Percentiles rank a stretch among this genome's conserved stretches.
phyloP scores from a whole-genome alignment of 2,888 invertebrate genomes.

The Tetranychus truncatus region DNA sequence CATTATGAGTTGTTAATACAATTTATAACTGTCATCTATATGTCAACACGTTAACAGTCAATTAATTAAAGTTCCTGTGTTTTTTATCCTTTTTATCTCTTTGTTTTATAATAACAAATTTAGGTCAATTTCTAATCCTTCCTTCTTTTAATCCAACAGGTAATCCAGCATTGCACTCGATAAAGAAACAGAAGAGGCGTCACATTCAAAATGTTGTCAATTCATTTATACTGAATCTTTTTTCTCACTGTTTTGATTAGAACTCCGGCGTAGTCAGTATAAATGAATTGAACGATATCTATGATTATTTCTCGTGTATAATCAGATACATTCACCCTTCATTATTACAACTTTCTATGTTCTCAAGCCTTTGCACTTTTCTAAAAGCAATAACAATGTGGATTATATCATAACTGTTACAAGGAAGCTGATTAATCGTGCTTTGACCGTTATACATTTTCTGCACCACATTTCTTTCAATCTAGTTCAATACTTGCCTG shows the following conservation, averaged over 20 bases:
- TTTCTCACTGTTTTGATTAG: neutral
- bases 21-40: no score
- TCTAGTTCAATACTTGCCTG: neutral
- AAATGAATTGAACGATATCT: no score
- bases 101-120: no score
- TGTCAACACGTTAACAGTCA: no score
- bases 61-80: no score
- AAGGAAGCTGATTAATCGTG: neutral
- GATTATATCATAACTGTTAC: neutral
- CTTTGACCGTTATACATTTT: neutral
- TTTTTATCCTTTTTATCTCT: no score
- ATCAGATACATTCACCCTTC: neutral
- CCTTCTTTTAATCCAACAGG: neutral
- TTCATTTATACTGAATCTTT: neutral
- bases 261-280: no score
- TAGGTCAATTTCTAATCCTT: neutral
- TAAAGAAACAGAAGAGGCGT: neutral
- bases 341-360: neutral
- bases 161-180: neutral
- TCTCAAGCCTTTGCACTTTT: neutral
- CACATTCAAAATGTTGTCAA: neutral
- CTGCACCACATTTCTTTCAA: neutral
- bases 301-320: no score
- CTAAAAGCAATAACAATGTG: neutral
- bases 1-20: no score